Base-by-base conservation (phyloP, 2,113 vertebrate species). In the Mirounga angustirostris region DNA sequence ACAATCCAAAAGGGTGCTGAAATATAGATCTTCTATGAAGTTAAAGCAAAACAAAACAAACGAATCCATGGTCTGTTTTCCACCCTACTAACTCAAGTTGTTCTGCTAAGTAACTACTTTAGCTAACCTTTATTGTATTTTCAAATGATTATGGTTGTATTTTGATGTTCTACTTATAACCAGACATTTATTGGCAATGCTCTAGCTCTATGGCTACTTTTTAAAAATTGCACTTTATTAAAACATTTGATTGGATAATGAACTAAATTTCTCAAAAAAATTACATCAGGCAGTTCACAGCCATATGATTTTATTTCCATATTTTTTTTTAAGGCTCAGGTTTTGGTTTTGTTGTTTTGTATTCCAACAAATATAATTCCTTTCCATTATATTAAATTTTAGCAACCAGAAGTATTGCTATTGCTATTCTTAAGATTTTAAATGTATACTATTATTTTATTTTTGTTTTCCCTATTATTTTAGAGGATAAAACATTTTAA, bases 301-400 rank as follows among this genome's bases (percentile, higher is more conserved):
- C 21, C n/a, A 24, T 24, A 85, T 30, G 30, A 83, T 63, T 95
- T 95, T 96, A 91, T 88, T 73, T 93, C 46, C 11, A 21, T 87
- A 0, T 84, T 74, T 95, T 30, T 76, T 94, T 86, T 91, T 71
- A 91, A 83, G 28, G 26, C 36, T 80, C 2, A 69, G 26, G 10
- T 90, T 91, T 85, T 74, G 56, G 59, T 82, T 91, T 83, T 69
- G 33, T 92, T 95, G 24, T 65, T 74, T 89, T 84, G 7, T 56
- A 69, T 69, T 83, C 14, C 89, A 87, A 94, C 67, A 95, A 89
- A 46, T 82, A 69, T 0, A 91, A 69, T 86, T 86, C 5, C 14
- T 90, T 95, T 85, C 24, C 36, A 67, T 76, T 81, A 67, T 80
- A 58, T 92, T 93, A 96, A 33, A 88, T 58, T 91, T 96, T 92